phyloP scores from a whole-genome alignment of 2,797 vertebrate species.

The Odontamblyopus rebecca region DNA sequence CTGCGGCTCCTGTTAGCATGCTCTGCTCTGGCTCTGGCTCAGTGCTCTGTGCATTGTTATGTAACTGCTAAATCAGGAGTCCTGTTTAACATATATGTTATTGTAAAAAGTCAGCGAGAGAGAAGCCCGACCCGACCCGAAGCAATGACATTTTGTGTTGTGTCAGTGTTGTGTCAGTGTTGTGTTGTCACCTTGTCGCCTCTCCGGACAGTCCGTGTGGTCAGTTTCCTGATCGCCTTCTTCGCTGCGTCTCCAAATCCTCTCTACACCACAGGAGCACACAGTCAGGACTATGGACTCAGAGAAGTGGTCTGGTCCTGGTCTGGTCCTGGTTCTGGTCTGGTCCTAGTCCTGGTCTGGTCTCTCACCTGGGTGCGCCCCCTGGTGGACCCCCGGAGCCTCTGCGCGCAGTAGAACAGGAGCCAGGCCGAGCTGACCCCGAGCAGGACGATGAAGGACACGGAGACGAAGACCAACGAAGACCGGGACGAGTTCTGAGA shows the following conservation, averaged over 20 bases:
- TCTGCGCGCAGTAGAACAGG: slow-evolving; percentile 99
- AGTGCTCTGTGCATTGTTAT: too few relatives aligned
- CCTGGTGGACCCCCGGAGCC: slow-evolving; percentile 91
- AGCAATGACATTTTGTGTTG: too few relatives aligned
- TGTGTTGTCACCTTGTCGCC: slow-evolving; percentile 86
- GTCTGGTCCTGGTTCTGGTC: background rate
- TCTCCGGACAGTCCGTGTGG: slow-evolving; percentile 93
- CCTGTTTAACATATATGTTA: too few relatives aligned
- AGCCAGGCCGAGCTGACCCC: slow-evolving; percentile 97
- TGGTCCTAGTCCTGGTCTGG: background rate
- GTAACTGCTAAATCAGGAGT: too few relatives aligned
- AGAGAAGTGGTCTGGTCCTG: too few relatives aligned
- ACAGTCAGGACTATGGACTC: background rate
- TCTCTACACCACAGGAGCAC: slow-evolving; percentile 76
- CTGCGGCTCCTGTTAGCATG: too few relatives aligned
- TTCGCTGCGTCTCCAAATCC: slow-evolving; percentile 95
- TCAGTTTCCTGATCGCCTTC: slow-evolving; percentile 95
- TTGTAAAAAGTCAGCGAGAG: too few relatives aligned
- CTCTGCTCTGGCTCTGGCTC: too few relatives aligned
- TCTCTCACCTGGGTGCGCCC: slow-evolving; percentile 90
- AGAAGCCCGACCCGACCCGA: too few relatives aligned
- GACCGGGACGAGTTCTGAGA: slow-evolving; percentile 90
- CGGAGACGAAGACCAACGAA: slow-evolving; percentile 94
- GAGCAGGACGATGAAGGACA: slow-evolving; percentile 98
- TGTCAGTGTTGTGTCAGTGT: too few relatives aligned